Conservation (phyloP, 2,888 invertebrate species). For the Ferdinandea cuprea region DNA sequence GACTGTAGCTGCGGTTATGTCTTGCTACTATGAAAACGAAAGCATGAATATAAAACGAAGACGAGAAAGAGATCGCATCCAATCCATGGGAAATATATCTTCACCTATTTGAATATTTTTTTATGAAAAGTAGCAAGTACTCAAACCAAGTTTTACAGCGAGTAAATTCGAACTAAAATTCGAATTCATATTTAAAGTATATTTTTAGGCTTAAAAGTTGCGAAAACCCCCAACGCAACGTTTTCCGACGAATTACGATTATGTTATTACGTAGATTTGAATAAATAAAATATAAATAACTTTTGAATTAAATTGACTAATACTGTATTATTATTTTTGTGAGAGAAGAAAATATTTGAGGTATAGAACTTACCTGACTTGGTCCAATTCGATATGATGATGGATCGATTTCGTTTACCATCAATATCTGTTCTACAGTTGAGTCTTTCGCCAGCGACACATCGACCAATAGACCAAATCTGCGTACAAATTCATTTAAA, state of each 20-base stretch:
- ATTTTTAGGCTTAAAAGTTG: neutral
- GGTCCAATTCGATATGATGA: slow-evolving; percentile 94
- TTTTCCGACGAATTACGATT: neutral
- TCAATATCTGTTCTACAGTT: slow-evolving; percentile 92
- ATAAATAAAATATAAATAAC: neutral
- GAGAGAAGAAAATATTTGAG: slow-evolving; percentile 2
- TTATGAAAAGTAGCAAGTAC: neutral
- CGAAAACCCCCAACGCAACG: neutral
- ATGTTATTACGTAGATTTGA: neutral
- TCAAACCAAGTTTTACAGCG: neutral
- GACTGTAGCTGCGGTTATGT: too few relatives aligned
- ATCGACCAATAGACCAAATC: slow-evolving; percentile 87
- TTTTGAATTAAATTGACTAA: too few relatives aligned
- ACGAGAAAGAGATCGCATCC: too few relatives aligned
- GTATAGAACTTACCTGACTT: slow-evolving; percentile 90
- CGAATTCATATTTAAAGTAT: neutral
- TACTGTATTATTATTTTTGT: neutral
- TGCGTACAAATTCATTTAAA: slow-evolving; percentile 93
- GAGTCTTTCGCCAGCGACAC: slow-evolving; percentile 80
- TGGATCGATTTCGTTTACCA: slow-evolving; percentile 92
- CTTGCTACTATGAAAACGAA: too few relatives aligned
- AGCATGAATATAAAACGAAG: too few relatives aligned
- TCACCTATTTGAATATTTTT: neutral
- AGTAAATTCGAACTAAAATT: neutral
- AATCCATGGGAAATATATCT: neutral